phyloP scores from a whole-genome alignment of 1,140 invertebrate species.

The Tribolium castaneum region DNA sequence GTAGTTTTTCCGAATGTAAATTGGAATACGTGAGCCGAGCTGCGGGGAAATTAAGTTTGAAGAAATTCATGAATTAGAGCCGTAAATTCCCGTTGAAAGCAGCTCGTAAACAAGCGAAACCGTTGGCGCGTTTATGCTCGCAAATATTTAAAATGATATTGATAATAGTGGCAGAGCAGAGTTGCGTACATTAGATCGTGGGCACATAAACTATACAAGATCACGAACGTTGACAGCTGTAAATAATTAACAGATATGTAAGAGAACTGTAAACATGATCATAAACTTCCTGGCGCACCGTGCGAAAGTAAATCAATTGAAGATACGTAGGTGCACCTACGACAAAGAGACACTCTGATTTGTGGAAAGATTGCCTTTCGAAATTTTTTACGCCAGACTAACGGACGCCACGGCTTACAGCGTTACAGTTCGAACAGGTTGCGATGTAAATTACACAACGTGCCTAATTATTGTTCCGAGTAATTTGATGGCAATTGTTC shows the following conservation, averaged over 20 bases:
- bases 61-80: neutral
- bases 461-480: slow-evolving; percentile 32
- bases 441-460: slow-evolving; percentile 34
- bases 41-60: neutral
- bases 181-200: neutral
- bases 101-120: neutral
- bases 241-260: slow-evolving; percentile 28
- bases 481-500: slow-evolving; percentile 36
- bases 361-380: neutral
- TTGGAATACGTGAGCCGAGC: slow-evolving; percentile 16
- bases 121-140: neutral
- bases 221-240: neutral
- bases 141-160: neutral
- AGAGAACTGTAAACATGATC: slow-evolving; percentile 16
- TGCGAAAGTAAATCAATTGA: slow-evolving; percentile 26
- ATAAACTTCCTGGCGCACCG: neutral
- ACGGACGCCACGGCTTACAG: neutral
- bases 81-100: neutral
- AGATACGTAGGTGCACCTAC: slow-evolving; percentile 13
- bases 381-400: neutral
- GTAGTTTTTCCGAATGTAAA: slow-evolving; percentile 1
- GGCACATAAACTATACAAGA: neutral
- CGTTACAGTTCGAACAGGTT: slow-evolving; percentile 27
- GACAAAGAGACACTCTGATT: neutral
- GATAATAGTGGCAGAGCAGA: neutral